A percentile compares a stretch with the other conserved stretches of the same genome.
phyloP scores from a whole-genome alignment of 2,797 vertebrate species.

The Enteromius thamalakanensis region DNA sequence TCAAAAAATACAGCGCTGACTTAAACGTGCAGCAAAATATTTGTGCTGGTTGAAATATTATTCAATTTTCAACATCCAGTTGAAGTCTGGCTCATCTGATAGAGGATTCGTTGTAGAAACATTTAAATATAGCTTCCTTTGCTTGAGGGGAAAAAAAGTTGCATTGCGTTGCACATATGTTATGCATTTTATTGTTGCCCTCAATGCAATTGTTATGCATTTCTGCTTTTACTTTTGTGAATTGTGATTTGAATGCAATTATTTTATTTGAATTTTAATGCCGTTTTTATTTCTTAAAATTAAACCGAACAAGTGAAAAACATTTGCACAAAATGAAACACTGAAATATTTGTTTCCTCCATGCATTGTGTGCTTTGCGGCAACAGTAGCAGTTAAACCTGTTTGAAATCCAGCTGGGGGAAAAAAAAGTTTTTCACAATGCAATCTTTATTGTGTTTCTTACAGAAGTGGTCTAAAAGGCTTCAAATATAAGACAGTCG shows the following conservation, averaged over 20 bases:
- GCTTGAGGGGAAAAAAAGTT: neutral
- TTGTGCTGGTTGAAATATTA: neutral
- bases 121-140: neutral
- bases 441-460: slow-evolving; percentile 7
- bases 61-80: neutral
- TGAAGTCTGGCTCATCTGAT: neutral
- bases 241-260: neutral
- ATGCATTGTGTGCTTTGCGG: neutral
- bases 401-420: neutral
- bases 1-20: neutral
- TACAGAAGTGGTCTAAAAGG: neutral
- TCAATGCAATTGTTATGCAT: neutral
- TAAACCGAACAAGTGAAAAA: no score
- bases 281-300: neutral
- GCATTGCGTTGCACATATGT: neutral
- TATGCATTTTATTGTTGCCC: neutral
- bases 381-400: neutral
- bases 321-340: neutral
- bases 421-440: neutral
- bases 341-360: neutral
- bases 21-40: neutral
- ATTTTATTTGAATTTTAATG: neutral
- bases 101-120: neutral
- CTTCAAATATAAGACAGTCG: neutral
- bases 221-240: neutral